phyloP scores from a whole-genome alignment of 2,888 invertebrate genomes.

The Syritta pipiens region DNA sequence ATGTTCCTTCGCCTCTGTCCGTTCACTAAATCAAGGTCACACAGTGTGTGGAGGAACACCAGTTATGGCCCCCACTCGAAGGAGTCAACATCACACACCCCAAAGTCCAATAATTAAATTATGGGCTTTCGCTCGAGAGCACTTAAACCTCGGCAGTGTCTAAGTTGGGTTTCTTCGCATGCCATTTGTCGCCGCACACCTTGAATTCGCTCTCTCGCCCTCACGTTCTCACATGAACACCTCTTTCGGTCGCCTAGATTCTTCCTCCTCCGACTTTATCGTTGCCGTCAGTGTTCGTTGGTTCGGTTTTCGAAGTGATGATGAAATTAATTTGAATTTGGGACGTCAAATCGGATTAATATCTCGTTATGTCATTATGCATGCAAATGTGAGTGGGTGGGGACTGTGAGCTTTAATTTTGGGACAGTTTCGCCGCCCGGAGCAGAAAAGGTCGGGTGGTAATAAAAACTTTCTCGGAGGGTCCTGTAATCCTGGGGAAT shows the following conservation, averaged over 20 bases:
- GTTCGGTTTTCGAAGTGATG: slow-evolving; percentile 7
- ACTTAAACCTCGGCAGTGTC: slow-evolving; percentile 19
- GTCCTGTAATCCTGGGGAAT: slow-evolving; percentile 39
- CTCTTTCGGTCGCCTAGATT: neutral
- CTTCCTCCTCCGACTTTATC: no score
- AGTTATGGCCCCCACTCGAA: slow-evolving; percentile 30
- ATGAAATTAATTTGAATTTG: slow-evolving; percentile 52
- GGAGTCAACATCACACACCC: slow-evolving; percentile 21
- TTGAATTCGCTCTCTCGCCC: no score
- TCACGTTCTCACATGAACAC: slow-evolving; percentile 19
- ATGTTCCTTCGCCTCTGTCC: slow-evolving; percentile 37
- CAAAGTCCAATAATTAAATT: slow-evolving; percentile 61
- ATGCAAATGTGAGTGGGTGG: slow-evolving; percentile 21
- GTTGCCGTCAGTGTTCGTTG: no score
- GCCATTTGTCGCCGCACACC: slow-evolving; percentile 24
- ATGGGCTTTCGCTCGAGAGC: slow-evolving; percentile 47
- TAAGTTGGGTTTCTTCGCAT: slow-evolving; percentile 25
- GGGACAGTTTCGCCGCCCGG: neutral
- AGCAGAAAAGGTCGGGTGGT: slow-evolving; percentile 8
- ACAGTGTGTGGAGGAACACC: slow-evolving; percentile 11
- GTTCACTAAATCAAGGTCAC: slow-evolving; percentile 60
- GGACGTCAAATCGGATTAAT: slow-evolving; percentile 55
- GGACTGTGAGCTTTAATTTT: neutral
- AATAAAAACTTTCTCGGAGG: slow-evolving; percentile 23
- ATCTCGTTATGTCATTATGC: slow-evolving; percentile 40